Evolutionary conservation across 2,888 invertebrate species (phyloP).

Genomic region (Tinea pellionella): DNA sequence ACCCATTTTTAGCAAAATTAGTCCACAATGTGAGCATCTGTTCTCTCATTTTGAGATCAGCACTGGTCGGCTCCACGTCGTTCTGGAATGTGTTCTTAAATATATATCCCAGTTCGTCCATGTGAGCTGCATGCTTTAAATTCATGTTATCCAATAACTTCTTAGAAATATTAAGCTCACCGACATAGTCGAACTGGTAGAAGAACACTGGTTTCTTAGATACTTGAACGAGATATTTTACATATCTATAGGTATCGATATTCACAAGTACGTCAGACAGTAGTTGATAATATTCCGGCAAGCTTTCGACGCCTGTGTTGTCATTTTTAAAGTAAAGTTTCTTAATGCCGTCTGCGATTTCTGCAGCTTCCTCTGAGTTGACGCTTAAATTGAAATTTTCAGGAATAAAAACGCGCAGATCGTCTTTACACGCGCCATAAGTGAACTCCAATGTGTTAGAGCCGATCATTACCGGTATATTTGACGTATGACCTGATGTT

Average conservation of each 20-base stretch:
- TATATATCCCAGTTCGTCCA: slow-evolving; percentile 50
- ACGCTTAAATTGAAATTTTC: slow-evolving; percentile 36
- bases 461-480: slow-evolving; percentile 51
- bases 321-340: slow-evolving; percentile 41
- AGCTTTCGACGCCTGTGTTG: slow-evolving; percentile 30
- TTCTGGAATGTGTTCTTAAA: slow-evolving; percentile 44
- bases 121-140: slow-evolving; percentile 37
- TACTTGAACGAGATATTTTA: slow-evolving; percentile 41
- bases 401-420: slow-evolving; percentile 44
- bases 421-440: slow-evolving; percentile 29
- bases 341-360: slow-evolving; percentile 38
- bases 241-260: slow-evolving; percentile 40
- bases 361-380: slow-evolving; percentile 36
- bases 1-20: slow-evolving; percentile 62
- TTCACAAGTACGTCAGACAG: slow-evolving; percentile 41
- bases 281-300: slow-evolving; percentile 38
- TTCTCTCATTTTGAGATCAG: slow-evolving; percentile 51
- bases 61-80: slow-evolving; percentile 36
- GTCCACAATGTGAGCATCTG: slow-evolving; percentile 54
- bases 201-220: slow-evolving; percentile 47
- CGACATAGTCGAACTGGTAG: slow-evolving; percentile 54
- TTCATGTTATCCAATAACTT: slow-evolving; percentile 26
- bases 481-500: slow-evolving; percentile 45
- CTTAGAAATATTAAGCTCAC: slow-evolving; percentile 38
- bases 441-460: slow-evolving; percentile 39